Conservation (phyloP, 2,888 invertebrate species). For the Zygaena filipendulae region DNA sequence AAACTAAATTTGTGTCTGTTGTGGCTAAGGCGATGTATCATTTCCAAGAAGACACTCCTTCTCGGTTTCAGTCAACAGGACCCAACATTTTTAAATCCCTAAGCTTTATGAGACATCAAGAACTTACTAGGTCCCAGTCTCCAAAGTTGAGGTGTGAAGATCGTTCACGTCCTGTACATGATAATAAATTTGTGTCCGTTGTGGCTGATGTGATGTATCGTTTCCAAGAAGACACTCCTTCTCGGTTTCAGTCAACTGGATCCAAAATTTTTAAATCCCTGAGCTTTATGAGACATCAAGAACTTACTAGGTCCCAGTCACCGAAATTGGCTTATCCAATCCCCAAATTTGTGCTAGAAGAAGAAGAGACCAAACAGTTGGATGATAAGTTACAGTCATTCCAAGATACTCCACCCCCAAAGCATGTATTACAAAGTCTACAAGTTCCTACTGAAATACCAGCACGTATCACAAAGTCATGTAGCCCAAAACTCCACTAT, state of each 20-base stretch:
- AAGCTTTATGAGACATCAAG: constrained; percentile 23
- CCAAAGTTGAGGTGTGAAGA: too few species aligned
- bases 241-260: constrained; percentile 56
- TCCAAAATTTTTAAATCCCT: constrained; percentile 32
- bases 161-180: too few species aligned
- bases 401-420: constrained; percentile 73
- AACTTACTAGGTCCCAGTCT: constrained; percentile 59
- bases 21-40: constrained; percentile 70
- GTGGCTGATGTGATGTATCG: constrained; percentile 70
- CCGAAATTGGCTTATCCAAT: constrained; percentile 72
- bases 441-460: constrained; percentile 34
- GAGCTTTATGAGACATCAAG: constrained; percentile 23
- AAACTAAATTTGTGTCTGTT: constrained; percentile 56
- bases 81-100: constrained; percentile 32
- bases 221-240: constrained; percentile 69
- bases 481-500: constrained; percentile 43
- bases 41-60: constrained; percentile 69
- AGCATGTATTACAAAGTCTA: constrained; percentile 55
- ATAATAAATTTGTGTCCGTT: too few species aligned
- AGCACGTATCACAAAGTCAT: constrained; percentile 32
- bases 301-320: constrained; percentile 59
- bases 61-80: constrained; percentile 56
- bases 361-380: constrained; percentile 39
- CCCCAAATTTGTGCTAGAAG: constrained; percentile 67
- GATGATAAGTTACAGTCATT: constrained; percentile 39